phyloP scores from a whole-genome alignment of 2,888 invertebrate genomes.

The Diabrotica balteata region DNA sequence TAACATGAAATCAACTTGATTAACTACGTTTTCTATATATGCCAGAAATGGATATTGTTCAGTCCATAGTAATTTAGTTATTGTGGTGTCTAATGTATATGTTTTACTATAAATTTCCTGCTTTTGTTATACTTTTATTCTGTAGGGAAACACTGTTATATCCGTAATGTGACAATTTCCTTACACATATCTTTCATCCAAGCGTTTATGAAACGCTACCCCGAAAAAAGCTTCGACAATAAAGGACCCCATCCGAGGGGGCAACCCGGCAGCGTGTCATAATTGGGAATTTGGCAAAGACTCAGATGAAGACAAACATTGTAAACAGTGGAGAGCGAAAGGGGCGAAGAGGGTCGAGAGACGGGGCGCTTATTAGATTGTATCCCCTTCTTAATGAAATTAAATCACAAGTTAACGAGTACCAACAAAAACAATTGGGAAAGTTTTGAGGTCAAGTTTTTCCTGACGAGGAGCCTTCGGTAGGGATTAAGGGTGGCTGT shows the following conservation, averaged over 20 bases:
- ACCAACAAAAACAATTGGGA: slow-evolving; percentile 26
- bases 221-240: slow-evolving; percentile 1
- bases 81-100: too few relatives aligned
- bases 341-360: not conserved
- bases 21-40: too few relatives aligned
- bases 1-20: too few relatives aligned
- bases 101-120: too few relatives aligned
- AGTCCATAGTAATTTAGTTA: too few relatives aligned
- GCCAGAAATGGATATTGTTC: too few relatives aligned
- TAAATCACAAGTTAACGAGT: slow-evolving; percentile 30
- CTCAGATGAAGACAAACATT: slow-evolving; percentile 54
- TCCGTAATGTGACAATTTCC: too few relatives aligned
- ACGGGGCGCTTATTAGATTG: slow-evolving; percentile 24
- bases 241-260: not conserved
- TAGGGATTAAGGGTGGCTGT: not conserved
- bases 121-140: too few relatives aligned
- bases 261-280: slow-evolving; percentile 21
- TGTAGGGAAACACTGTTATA: too few relatives aligned
- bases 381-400: slow-evolving; percentile 28
- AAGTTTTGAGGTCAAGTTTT: slow-evolving; percentile 23
- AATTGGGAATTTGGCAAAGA: slow-evolving; percentile 53
- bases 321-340: slow-evolving; percentile 11
- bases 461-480: slow-evolving; percentile 12
- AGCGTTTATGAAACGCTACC: slow-evolving; percentile 1
- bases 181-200: too few relatives aligned